Evolutionary conservation across 2,888 invertebrate genomes (phyloP).

Genomic region (Coecobrya sp.): DNA sequence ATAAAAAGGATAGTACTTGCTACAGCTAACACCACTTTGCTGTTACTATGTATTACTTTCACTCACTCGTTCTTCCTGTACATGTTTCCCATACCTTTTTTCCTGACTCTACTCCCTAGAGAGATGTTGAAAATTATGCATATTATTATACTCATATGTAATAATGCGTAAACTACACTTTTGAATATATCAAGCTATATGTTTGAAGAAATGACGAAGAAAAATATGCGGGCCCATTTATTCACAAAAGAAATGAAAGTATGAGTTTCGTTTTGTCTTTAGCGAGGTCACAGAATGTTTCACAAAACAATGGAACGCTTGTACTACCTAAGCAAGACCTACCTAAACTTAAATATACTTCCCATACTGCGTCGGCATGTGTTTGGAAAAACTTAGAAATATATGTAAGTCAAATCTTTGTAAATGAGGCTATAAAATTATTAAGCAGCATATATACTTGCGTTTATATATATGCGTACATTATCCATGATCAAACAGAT

Average conservation of each 20-base stretch:
- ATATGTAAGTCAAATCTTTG: too few relatives aligned
- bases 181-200: neutral
- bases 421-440: too few relatives aligned
- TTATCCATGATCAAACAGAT: too few relatives aligned
- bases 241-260: neutral
- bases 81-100: neutral
- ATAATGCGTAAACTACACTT: neutral
- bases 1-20: constrained; percentile 30
- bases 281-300: neutral
- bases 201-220: neutral
- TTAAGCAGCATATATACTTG: too few relatives aligned
- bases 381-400: too few relatives aligned
- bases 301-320: neutral
- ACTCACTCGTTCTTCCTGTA: neutral
- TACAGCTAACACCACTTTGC: neutral
- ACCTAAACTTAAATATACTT: too few relatives aligned
- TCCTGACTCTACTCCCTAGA: neutral
- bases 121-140: neutral
- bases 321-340: too few relatives aligned
- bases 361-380: too few relatives aligned
- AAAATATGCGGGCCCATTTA: neutral
- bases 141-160: neutral
- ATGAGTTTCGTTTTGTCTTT: neutral
- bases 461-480: too few relatives aligned
- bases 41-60: neutral